phyloP scores from a whole-genome alignment of 2,888 invertebrate species.

The Drosophila cracens region DNA sequence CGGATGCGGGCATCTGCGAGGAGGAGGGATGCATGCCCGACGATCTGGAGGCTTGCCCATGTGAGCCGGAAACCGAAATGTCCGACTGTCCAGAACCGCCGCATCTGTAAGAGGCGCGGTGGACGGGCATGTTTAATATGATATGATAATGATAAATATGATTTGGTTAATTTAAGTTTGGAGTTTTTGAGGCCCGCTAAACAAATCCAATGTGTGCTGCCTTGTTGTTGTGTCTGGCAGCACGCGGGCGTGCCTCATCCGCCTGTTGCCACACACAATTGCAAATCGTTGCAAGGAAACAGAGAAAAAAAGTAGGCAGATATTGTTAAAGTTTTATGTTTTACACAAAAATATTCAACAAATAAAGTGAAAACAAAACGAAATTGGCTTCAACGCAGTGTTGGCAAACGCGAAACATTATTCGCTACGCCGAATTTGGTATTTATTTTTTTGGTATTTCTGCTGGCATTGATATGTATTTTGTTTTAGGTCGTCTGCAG shows the following conservation, averaged over 20 bases:
- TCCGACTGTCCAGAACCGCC: constrained; percentile 59
- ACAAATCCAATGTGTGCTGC: constrained; percentile 46
- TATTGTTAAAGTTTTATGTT: constrained; percentile 76
- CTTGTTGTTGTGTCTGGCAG: constrained; percentile 69
- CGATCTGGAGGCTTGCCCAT: constrained; percentile 65
- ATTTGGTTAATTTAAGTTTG: constrained; percentile 54
- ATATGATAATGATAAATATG: constrained; percentile 25
- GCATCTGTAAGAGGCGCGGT: constrained; percentile 42
- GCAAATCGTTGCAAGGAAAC: constrained; percentile 44
- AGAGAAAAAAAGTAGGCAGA: constrained; percentile 41
- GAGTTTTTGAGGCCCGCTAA: constrained; percentile 22
- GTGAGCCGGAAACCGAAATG: constrained; percentile 61
- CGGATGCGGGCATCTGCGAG: constrained; percentile 56
- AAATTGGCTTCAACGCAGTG: not conserved
- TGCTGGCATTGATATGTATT: not conserved
- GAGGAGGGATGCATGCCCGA: constrained; percentile 66
- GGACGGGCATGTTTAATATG: constrained; percentile 7
- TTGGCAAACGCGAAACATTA: not conserved
- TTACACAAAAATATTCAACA: constrained; percentile 58
- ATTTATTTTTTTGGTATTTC: constrained; percentile 15
- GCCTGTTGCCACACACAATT: constrained; percentile 68
- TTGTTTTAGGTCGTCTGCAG: not conserved
- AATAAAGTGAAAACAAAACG: constrained; percentile 54
- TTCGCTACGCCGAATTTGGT: not conserved
- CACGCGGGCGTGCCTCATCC: constrained; percentile 17